Conservation (phyloP, 2,888 invertebrate genomes). For the Eristalinus aeneus region DNA sequence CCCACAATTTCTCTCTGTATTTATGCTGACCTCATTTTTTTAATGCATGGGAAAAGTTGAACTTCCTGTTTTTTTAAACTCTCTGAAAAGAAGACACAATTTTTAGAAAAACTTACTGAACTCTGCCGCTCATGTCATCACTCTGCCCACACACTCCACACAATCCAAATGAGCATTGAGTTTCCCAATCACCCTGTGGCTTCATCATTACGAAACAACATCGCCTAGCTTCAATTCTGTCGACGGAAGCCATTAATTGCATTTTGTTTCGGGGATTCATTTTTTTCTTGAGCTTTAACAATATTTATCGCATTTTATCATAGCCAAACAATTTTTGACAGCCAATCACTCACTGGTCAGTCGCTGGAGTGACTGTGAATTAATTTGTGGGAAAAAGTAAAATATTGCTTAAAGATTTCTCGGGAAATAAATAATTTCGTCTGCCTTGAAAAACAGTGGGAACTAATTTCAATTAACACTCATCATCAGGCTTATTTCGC, state of each 20-base stretch:
- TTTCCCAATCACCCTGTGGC: constrained; percentile 29
- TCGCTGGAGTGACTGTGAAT: background rate
- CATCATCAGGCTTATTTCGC: too few species aligned
- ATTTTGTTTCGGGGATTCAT: background rate
- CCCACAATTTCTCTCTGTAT: too few species aligned
- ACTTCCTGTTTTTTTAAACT: too few species aligned
- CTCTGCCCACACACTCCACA: background rate
- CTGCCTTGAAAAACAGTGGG: too few species aligned
- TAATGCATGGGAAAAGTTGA: too few species aligned
- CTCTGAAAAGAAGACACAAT: too few species aligned
- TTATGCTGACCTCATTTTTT: too few species aligned
- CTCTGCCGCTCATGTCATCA: too few species aligned
- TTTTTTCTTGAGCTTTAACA: too few species aligned
- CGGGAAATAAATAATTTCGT: background rate
- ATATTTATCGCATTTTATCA: too few species aligned
- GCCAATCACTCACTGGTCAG: background rate
- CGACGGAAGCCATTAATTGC: constrained; percentile 28
- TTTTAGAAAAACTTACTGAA: too few species aligned
- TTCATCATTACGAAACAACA: constrained; percentile 11
- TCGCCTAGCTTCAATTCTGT: background rate
- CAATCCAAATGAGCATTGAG: background rate
- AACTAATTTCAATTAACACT: too few species aligned
- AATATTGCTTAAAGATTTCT: background rate
- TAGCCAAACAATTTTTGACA: background rate
- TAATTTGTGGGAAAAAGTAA: background rate